Evolutionary conservation across 2,797 vertebrate species (phyloP), one percentile per base, ranked within the genome.

Genomic region (Poeciliopsis paucimaculata): DNA sequence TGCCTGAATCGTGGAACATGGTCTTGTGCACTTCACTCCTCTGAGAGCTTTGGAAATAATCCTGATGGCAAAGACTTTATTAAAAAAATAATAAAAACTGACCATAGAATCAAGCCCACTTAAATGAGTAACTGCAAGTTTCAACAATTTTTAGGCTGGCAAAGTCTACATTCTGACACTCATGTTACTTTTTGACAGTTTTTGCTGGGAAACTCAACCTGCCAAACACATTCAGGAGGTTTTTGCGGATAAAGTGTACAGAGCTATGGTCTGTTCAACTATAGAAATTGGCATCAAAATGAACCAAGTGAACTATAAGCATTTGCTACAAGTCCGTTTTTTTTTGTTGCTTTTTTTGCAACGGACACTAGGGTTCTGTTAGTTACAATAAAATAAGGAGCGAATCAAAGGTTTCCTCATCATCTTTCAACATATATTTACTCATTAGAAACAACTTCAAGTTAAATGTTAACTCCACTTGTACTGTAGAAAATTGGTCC

Each of bases 1-100:
- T 77, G 83, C 43, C 72, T 80, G 43, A 74, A 77, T 86, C 83
- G 87, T 66, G 76, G 81, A 81, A 78, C 8, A 0, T 12, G 18
- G 15, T 31, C 71, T 75, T 79, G 49, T 74, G 62, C 77, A 45
- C 80, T 83, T 75, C 81, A 16, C 60, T 47, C 36, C 47, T 46
- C 77, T 74, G 60, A 83, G 66, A 18, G 60, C 60, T 36, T 64
- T 62, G 31, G 31, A 31, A 36, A 64, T 64, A 34, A 64, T 36
- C 60, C 31, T 64, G 60, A 64, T 34, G 39, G 4, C 20, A 41
- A 13, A 68, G 23, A 41, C 20, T 68, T 68, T 68, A 43, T 68
- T 68, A 2, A 23, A 43, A 68, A 43, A 41, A 55, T 41, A 68
- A 68, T 68, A 66, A 66, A 68, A 68, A 36, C 31, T 36, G 45